Base-by-base conservation (phyloP, 2,888 invertebrate species). In the Ichneumoninae sp. region DNA sequence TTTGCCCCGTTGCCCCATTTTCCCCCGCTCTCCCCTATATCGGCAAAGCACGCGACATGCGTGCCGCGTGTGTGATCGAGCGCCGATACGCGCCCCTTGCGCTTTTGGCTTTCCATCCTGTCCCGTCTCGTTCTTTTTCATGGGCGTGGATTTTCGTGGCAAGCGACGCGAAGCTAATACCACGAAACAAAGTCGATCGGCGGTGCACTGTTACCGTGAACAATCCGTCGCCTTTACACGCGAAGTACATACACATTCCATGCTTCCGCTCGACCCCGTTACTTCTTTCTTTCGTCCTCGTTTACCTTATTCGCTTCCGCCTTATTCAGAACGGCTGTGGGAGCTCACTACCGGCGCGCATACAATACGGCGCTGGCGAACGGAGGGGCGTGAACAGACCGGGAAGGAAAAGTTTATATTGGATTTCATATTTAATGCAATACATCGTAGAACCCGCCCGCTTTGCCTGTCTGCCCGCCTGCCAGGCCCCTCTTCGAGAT, bases 341-440 rank as follows among this genome's bases (percentile, higher is more conserved):
- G 40, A 77, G 71, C 44, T 66, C 63, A 50, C 81, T 26, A 57
- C 57, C 10, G 26, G 47, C 63, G 16, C 47, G 63, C 47, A 52
- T 60, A 82, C 76, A 85, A 69, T 74, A 57, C 75, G 50, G 54
- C 75, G 50, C 69, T 50, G 36, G 66, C 54, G 66, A 68, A 77
- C n/a, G 44, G 44, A 10, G 50, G 30, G 22, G 13, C 7, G 57
- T 4, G 60, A 33, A 71, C 70, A 57, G 83, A 85, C 71, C 77
- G 54, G 50, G 83, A 86, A 80, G 86, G 87, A 89, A 91, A 91
- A 91, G 88, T 91, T 91, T 91, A 90, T 91, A 92, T 92, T 92
- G 91, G 91, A 91, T 92, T 92, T 92, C 91, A 92, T 92, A 91
- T 92, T 92, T 92, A 91, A 92, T 92, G 91, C 91, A 91, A 91